Conservation (phyloP, 2,888 invertebrate species). For the Heliconius cydno region DNA sequence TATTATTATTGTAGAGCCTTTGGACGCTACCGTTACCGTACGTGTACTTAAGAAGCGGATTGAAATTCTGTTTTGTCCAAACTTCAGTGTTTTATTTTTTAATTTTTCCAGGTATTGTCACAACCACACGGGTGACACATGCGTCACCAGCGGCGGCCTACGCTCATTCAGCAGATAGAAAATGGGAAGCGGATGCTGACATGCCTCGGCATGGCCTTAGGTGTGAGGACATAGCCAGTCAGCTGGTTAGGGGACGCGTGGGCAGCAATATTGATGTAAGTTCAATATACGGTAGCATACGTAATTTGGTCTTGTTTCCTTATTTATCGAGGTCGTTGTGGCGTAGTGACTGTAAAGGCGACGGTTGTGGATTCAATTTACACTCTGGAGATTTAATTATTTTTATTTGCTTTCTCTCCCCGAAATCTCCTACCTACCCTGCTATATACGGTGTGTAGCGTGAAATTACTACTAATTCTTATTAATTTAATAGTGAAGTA, state of each 20-base stretch:
- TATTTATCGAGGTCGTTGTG: too few relatives aligned
- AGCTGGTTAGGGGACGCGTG: constrained; percentile 86
- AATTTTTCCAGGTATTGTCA: constrained; percentile 84
- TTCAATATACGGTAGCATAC: constrained; percentile 29
- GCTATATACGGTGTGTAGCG: too few relatives aligned
- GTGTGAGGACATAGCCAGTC: constrained; percentile 89
- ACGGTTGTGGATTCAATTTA: too few relatives aligned
- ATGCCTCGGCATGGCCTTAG: constrained; percentile 76
- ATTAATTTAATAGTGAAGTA: too few relatives aligned
- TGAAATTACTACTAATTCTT: too few relatives aligned
- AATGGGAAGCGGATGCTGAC: constrained; percentile 89
- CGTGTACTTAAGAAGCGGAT: too few relatives aligned
- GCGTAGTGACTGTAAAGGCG: too few relatives aligned
- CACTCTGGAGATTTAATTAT: background rate
- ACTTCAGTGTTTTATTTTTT: background rate
- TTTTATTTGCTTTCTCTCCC: background rate
- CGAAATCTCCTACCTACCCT: too few relatives aligned
- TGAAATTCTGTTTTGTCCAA: too few relatives aligned
- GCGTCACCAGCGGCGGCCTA: constrained; percentile 90
- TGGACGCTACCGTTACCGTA: too few relatives aligned
- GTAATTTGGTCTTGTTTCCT: background rate
- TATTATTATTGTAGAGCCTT: too few relatives aligned
- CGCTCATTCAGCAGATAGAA: constrained; percentile 87
- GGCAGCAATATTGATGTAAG: constrained; percentile 88
- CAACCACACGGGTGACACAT: constrained; percentile 91